Conservation (phyloP, 2,888 invertebrate species). For the Fragum sueziense region DNA sequence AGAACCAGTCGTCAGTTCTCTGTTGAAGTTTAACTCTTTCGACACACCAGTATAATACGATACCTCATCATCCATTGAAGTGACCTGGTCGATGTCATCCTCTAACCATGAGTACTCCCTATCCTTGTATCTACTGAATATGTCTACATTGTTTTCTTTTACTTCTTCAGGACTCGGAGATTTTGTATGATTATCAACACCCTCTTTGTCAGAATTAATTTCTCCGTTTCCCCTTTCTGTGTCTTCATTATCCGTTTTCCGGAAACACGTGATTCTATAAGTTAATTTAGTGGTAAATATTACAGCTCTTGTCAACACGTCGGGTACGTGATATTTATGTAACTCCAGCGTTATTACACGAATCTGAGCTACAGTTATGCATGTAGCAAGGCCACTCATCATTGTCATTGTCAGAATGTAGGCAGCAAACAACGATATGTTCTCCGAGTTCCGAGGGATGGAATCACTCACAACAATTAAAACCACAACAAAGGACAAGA, state of each 20-base stretch:
- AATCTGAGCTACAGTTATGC: slow-evolving; percentile 37
- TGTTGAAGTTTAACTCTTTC: neutral
- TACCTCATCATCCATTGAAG: neutral
- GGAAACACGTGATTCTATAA: neutral
- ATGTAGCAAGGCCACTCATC: slow-evolving; percentile 28
- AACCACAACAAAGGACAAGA: slow-evolving; percentile 48
- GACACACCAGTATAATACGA: neutral
- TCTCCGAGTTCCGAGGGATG: slow-evolving; percentile 50
- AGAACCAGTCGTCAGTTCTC: slow-evolving; percentile 5
- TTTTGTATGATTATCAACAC: neutral
- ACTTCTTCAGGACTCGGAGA: neutral
- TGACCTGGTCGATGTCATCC: neutral
- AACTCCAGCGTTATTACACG: slow-evolving; percentile 22
- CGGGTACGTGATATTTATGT: neutral
- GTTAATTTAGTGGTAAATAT: neutral
- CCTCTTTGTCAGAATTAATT: neutral
- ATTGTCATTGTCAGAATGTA: slow-evolving; percentile 43
- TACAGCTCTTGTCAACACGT: neutral
- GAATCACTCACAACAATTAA: slow-evolving; percentile 35
- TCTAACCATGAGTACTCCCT: neutral
- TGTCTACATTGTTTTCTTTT: neutral
- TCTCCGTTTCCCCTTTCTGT: neutral
- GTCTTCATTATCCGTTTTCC: neutral
- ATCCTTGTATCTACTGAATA: neutral
- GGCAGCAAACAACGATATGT: slow-evolving; percentile 42